Conservation (phyloP, 2,888 invertebrate species). For the Octonoba sinensis region DNA sequence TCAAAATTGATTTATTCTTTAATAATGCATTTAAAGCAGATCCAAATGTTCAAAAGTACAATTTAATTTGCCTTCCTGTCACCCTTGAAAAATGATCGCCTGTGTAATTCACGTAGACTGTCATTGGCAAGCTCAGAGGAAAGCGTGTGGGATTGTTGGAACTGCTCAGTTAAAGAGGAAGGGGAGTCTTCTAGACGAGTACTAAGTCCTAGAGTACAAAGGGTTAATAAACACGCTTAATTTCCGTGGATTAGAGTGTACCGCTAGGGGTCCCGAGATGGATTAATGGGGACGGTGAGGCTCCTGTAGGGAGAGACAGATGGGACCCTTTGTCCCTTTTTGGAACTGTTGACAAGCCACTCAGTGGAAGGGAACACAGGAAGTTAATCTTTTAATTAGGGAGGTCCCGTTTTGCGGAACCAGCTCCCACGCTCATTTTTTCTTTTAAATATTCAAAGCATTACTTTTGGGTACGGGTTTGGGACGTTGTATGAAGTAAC, state of each 20-base stretch:
- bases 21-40: background rate
- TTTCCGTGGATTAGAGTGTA: constrained; percentile 30
- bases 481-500: too few relatives aligned
- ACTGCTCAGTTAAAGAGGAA: too few relatives aligned
- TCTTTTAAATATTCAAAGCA: constrained; percentile 20
- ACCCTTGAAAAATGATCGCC: constrained; percentile 10
- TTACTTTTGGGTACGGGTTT: too few relatives aligned
- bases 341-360: constrained; percentile 34
- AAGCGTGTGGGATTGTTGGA: too few relatives aligned
- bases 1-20: too few relatives aligned
- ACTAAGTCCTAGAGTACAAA: constrained; percentile 14
- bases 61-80: constrained; percentile 4
- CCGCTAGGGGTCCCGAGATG: constrained; percentile 22
- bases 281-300: constrained; percentile 22
- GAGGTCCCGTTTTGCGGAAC: background rate
- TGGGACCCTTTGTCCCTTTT: constrained; percentile 29
- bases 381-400: constrained; percentile 54
- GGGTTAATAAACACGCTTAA: constrained; percentile 53
- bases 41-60: constrained; percentile 4
- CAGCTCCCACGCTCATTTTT: constrained; percentile 15
- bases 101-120: background rate
- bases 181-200: too few relatives aligned
- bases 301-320: constrained; percentile 28
- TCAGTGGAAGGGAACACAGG: constrained; percentile 11
- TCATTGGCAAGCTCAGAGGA: background rate